Conservation (phyloP, 2,888 invertebrate species). For the Watsonalla binaria region DNA sequence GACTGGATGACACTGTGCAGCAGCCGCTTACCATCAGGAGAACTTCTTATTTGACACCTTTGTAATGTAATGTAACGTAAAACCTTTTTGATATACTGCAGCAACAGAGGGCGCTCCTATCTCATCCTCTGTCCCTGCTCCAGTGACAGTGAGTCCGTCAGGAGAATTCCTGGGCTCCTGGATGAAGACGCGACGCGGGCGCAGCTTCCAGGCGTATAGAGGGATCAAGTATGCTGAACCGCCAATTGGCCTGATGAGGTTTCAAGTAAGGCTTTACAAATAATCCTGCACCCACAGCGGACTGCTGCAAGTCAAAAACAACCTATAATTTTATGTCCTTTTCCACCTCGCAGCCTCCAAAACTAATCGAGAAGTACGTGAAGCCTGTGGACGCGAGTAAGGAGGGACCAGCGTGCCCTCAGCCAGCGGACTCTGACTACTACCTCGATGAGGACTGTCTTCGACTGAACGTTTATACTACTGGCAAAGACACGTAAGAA, state of each 20-base stretch:
- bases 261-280: constrained; percentile 39
- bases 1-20: too few relatives aligned
- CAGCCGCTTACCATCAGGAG: too few relatives aligned
- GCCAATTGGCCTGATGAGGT: constrained; percentile 50
- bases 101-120: neutral
- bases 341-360: constrained; percentile 56
- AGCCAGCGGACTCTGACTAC: constrained; percentile 43
- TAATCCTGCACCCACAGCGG: neutral
- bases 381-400: constrained; percentile 74
- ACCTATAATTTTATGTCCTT: neutral
- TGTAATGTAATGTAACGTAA: too few relatives aligned
- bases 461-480: constrained; percentile 80
- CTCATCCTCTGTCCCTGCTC: constrained; percentile 3
- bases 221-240: constrained; percentile 65
- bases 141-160: constrained; percentile 21
- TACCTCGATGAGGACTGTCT: constrained; percentile 81
- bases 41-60: too few relatives aligned
- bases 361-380: constrained; percentile 65
- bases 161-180: constrained; percentile 54
- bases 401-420: constrained; percentile 81
- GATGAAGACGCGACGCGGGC: constrained; percentile 50
- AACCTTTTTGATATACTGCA: neutral
- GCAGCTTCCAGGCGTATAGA: constrained; percentile 57
- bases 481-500: constrained; percentile 23
- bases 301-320: neutral